Conservation (phyloP, 2,113 vertebrate species). For the Gambusia holbrooki region DNA sequence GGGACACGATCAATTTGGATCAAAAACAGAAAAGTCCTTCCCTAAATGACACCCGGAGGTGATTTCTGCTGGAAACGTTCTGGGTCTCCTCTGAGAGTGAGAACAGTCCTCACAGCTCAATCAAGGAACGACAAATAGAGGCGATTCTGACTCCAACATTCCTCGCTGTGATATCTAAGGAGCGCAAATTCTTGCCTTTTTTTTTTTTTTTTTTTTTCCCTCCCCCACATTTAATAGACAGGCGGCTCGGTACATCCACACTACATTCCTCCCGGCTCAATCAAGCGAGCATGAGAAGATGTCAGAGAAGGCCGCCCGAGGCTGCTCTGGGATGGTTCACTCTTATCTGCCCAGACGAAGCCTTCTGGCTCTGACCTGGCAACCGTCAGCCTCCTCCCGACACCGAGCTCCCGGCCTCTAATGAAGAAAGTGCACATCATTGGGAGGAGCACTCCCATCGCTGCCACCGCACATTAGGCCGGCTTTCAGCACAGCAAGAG, state of each 20-base stretch:
- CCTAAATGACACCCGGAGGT: conserved; percentile 11
- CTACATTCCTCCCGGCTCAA: conserved; percentile 61
- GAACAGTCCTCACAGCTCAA: conserved; percentile 55
- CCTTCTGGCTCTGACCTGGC: conserved; percentile 72
- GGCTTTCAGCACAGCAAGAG: conserved; percentile 48
- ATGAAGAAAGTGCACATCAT: conserved; percentile 66
- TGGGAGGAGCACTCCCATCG: conserved; percentile 45
- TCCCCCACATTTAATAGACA: neutral
- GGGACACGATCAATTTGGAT: conserved; percentile 43
- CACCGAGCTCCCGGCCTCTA: conserved; percentile 42
- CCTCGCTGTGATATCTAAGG: neutral
- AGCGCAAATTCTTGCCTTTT: conserved; percentile 20
- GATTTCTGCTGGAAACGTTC: conserved; percentile 1
- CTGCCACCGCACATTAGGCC: conserved; percentile 47
- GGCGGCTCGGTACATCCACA: conserved; percentile 8
- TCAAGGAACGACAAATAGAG: conserved; percentile 25
- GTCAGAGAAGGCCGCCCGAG: conserved; percentile 65
- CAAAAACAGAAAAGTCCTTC: conserved; percentile 12
- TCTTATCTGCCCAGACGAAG: conserved; percentile 74
- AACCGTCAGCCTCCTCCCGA: conserved; percentile 64
- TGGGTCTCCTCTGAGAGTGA: conserved; percentile 9
- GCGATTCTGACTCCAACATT: conserved; percentile 20
- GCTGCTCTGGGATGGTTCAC: conserved; percentile 70
- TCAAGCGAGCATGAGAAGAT: conserved; percentile 62
- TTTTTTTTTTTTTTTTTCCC: neutral